Conservation (phyloP, 23 tunicate genomes). For the Botrylloides violaceus region DNA sequence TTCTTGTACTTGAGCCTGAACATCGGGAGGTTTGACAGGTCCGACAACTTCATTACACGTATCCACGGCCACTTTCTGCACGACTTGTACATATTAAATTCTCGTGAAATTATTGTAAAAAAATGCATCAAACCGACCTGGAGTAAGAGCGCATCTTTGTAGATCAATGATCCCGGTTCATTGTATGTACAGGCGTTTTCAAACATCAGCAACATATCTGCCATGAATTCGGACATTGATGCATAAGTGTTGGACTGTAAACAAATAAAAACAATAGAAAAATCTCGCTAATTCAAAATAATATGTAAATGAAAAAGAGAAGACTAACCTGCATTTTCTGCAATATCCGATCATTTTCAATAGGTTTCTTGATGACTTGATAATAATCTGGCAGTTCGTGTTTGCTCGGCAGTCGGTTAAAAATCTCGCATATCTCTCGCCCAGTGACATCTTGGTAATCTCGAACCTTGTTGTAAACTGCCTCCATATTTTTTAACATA, state of each 20-base stretch:
- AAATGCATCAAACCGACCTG: conserved; percentile 33
- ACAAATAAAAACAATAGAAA: not conserved
- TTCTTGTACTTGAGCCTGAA: conserved; percentile 51
- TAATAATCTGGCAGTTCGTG: conserved; percentile 95
- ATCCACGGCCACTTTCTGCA: conserved; percentile 75
- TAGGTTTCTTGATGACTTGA: conserved; percentile 88
- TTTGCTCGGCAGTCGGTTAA: conserved; percentile 83
- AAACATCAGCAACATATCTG: conserved; percentile 87
- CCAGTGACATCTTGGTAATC: conserved; percentile 59
- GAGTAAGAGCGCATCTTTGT: conserved; percentile 97
- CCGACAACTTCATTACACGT: conserved; percentile 25
- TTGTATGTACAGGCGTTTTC: conserved; percentile 95
- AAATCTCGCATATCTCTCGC: conserved; percentile 82
- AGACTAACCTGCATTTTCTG: conserved; percentile 60
- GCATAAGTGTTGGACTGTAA: conserved; percentile 28
- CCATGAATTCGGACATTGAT: conserved; percentile 81
- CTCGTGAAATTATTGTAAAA: not conserved
- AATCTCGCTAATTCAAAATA: not conserved
- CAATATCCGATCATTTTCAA: conserved; percentile 89
- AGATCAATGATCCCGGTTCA: conserved; percentile 96
- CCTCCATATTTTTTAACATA: conserved; percentile 24
- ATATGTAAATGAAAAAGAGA: not conserved
- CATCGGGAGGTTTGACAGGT: conserved; percentile 22
- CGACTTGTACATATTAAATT: too few species aligned
- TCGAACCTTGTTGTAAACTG: conserved; percentile 36